phyloP scores from a whole-genome alignment of 2,113 vertebrate species.

The Orthonyx spaldingii region DNA sequence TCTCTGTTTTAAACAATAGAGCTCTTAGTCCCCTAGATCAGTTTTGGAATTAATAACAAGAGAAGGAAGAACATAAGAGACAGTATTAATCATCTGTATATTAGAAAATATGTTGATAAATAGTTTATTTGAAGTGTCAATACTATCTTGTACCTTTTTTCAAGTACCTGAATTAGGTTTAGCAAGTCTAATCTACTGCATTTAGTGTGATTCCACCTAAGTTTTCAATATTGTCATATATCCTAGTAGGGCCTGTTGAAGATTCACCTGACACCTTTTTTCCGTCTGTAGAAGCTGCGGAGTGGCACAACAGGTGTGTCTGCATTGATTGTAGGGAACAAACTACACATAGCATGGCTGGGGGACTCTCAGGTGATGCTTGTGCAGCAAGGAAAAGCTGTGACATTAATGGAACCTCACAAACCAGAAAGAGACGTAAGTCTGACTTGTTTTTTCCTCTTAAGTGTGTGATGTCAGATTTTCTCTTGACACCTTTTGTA shows the following conservation, averaged over 20 bases:
- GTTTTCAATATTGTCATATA: neutral
- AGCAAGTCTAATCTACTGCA: neutral
- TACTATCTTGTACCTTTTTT: neutral
- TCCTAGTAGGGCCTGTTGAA: neutral
- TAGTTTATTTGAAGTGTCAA: neutral
- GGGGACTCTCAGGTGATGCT: constrained; percentile 92
- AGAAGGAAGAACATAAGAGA: neutral
- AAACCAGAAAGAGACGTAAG: constrained; percentile 91
- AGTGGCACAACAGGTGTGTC: constrained; percentile 89
- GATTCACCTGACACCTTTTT: neutral
- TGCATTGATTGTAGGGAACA: constrained; percentile 73
- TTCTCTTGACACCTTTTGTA: neutral
- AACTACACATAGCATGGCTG: constrained; percentile 86
- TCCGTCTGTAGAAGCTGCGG: constrained; percentile 79
- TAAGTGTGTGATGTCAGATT: neutral
- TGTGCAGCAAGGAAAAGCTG: constrained; percentile 77
- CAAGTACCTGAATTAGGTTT: neutral
- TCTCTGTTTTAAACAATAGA: neutral
- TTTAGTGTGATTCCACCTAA: neutral
- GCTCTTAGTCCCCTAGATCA: neutral
- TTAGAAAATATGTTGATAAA: neutral
- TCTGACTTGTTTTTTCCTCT: neutral
- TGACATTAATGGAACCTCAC: constrained; percentile 91
- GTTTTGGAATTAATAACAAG: neutral
- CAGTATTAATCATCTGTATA: neutral